phyloP scores from a whole-genome alignment of 2,888 invertebrate species.

The Lacanobia oleracea region DNA sequence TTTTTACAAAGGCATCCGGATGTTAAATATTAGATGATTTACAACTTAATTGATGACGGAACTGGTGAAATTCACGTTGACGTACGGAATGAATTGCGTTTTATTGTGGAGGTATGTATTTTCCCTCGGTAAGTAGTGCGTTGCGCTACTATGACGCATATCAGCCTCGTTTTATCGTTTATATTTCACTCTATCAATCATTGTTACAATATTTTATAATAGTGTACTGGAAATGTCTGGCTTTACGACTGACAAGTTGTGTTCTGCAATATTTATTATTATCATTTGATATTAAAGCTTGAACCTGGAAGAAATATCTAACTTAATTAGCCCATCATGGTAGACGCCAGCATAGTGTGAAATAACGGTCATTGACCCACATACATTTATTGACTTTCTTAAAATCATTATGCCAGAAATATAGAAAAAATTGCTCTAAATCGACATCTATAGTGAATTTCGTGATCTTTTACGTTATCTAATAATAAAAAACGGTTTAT shows the following conservation, averaged over 20 bases:
- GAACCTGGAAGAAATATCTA: background rate
- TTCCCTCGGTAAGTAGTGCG: conserved; percentile 42
- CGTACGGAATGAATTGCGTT: conserved; percentile 45
- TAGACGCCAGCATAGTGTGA: no score
- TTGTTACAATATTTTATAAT: conserved; percentile 17
- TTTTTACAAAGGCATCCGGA: conserved; percentile 4
- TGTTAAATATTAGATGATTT: conserved; percentile 25
- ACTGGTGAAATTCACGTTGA: conserved; percentile 43
- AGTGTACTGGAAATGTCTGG: conserved; percentile 18
- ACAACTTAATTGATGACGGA: conserved; percentile 43
- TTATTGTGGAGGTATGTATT: conserved; percentile 40
- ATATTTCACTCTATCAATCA: conserved; percentile 39
- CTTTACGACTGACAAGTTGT: background rate
- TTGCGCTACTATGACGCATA: conserved; percentile 48
- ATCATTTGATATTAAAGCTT: background rate
- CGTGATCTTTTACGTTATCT: no score
- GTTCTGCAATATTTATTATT: background rate
- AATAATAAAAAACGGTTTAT: no score
- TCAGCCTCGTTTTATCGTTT: conserved; percentile 44
- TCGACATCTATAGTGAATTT: no score
- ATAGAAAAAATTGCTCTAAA: no score
- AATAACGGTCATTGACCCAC: no score
- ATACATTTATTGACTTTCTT: no score
- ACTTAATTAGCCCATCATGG: background rate
- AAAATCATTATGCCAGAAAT: no score